Conservation (phyloP, 2,797 vertebrate genomes). For the Martes flavigula region DNA sequence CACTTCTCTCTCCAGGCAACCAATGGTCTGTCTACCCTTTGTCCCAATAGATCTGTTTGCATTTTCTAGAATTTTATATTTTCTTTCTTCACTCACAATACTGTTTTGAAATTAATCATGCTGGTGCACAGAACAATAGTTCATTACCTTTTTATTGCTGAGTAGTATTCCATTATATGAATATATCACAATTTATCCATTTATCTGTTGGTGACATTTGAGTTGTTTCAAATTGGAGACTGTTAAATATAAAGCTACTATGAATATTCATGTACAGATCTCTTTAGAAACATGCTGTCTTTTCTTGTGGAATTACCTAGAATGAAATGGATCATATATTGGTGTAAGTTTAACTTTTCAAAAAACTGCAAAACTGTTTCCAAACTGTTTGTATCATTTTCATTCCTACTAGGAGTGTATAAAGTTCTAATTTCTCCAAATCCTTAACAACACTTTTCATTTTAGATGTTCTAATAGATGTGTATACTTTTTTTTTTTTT, state of each 20-base stretch:
- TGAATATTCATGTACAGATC: background rate
- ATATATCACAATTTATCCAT: background rate
- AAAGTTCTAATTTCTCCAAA: background rate
- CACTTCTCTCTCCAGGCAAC: background rate
- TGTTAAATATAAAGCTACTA: background rate
- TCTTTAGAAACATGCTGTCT: background rate
- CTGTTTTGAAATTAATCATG: background rate
- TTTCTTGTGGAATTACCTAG: background rate
- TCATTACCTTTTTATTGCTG: background rate
- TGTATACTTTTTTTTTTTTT: background rate
- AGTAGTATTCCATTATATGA: background rate
- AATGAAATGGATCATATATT: background rate
- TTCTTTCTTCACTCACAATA: background rate
- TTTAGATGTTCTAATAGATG: background rate
- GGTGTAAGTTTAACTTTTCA: background rate
- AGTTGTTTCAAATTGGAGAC: background rate
- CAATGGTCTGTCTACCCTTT: background rate
- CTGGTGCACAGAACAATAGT: background rate
- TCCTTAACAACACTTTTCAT: background rate
- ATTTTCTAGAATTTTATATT: background rate
- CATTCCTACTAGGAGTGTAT: background rate
- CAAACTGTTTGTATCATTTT: background rate
- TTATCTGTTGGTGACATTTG: background rate
- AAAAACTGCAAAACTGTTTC: background rate
- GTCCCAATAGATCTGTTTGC: background rate